These are phyloP conservation scores for Muntiacus muntjak DNA, from an alignment of 2,113 vertebrate genomes.

Conservation along the genomic window DNA sequence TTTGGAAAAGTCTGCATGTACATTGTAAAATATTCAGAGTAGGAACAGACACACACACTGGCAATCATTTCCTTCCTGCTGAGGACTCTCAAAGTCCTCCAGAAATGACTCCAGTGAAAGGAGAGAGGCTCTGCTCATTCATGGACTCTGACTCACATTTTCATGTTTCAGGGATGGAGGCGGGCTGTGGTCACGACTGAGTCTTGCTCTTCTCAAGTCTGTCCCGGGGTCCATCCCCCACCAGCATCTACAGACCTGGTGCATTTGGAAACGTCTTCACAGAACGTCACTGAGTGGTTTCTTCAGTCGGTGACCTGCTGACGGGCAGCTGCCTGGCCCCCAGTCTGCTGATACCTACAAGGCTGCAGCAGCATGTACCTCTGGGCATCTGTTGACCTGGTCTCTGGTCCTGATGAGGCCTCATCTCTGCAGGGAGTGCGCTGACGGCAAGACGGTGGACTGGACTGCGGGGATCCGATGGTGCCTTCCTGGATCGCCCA, in stretches of 20 bases:
- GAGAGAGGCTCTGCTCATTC: background rate
- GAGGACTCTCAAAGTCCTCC: background rate
- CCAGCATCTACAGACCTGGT: accelerated
- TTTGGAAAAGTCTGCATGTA: background rate
- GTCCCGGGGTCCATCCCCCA: accelerated
- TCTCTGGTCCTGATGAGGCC: background rate
- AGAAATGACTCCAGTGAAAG: background rate
- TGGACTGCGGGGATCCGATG: accelerated
- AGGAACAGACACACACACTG: background rate
- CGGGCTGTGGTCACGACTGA: accelerated
- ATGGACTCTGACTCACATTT: background rate
- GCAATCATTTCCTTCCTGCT: background rate
- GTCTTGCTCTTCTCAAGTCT: background rate
- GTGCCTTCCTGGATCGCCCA: background rate
- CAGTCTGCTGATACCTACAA: too few relatives aligned
- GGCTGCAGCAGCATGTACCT: accelerated
- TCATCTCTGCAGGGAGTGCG: accelerated
- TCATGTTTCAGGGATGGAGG: background rate
- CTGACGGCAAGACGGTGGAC: background rate
- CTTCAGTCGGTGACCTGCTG: background rate
- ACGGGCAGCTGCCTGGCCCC: too few relatives aligned
- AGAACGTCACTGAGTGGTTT: accelerated
- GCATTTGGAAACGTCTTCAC: background rate
- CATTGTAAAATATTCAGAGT: background rate
- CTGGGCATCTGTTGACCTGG: background rate